A percentile compares a stretch with the other conserved stretches of the same genome.
These are phyloP conservation scores for Campylomormyrus tamandua DNA, from an alignment of 2,113 vertebrate species.

Conservation along the genomic window DNA sequence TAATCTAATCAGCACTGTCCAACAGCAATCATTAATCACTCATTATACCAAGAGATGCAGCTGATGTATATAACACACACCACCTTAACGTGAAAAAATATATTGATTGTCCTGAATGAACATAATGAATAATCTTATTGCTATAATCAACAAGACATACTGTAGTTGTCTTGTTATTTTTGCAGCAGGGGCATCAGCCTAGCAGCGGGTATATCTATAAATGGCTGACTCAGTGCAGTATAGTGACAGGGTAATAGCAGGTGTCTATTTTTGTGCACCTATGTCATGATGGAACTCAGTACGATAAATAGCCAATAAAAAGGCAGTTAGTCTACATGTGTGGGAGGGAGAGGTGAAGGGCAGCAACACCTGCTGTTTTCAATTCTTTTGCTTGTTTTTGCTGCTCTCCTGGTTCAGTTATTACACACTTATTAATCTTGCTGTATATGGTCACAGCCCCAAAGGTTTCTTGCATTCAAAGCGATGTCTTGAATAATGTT, in stretches of 20 bases:
- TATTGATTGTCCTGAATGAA: background rate
- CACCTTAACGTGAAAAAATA: background rate
- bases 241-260: background rate
- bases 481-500: background rate
- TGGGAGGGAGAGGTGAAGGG: background rate
- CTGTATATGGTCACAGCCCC: background rate
- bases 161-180: background rate
- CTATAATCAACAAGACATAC: background rate
- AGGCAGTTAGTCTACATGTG: background rate
- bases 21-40: background rate
- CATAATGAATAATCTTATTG: background rate
- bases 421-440: background rate
- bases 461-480: background rate
- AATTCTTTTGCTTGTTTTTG: background rate
- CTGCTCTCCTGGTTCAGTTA: background rate
- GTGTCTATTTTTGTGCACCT: background rate
- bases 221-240: background rate
- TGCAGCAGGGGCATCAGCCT: background rate
- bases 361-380: background rate
- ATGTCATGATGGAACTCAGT: background rate
- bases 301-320: background rate
- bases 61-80: background rate
- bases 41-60: background rate
- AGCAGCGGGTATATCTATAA: background rate
- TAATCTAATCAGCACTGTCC: background rate